phyloP scores from a whole-genome alignment of 2,888 invertebrate genomes.

The Orthonevra nobilis region DNA sequence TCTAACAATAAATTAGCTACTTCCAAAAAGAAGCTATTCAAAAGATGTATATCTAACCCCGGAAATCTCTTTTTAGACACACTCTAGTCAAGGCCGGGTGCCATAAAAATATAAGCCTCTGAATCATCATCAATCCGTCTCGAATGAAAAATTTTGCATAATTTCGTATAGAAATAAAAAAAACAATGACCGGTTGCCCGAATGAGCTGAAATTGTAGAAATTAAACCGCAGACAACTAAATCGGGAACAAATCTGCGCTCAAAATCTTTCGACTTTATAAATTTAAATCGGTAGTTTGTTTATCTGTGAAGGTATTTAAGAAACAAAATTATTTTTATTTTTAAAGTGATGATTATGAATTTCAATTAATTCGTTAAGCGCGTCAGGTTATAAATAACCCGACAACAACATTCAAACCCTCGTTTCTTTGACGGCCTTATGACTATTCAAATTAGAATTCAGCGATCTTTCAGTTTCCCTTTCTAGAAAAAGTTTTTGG shows the following conservation, averaged over 20 bases:
- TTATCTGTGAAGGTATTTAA: neutral
- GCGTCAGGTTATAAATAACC: conserved; percentile 5
- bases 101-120: conserved; percentile 8
- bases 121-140: conserved; percentile 7
- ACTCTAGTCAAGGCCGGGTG: conserved; percentile 12
- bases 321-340: neutral
- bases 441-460: conserved; percentile 33
- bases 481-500: conserved; percentile 38
- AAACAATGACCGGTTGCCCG: neutral
- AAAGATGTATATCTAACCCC: too few species aligned
- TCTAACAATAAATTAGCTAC: too few species aligned
- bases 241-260: conserved; percentile 10
- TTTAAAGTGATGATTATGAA: neutral
- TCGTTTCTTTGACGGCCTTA: neutral
- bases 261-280: neutral
- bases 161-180: conserved; percentile 20
- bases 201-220: neutral
- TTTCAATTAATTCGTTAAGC: conserved; percentile 6
- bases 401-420: too few species aligned
- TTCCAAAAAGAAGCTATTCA: too few species aligned
- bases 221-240: neutral
- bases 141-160: conserved; percentile 30
- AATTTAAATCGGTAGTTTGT: neutral
- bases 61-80: conserved; percentile 17
- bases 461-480: conserved; percentile 32